Evolutionary conservation across 2,888 invertebrate genomes (phyloP), one percentile per base, ranked within the genome.

Genomic region (Drosophila siamana): DNA sequence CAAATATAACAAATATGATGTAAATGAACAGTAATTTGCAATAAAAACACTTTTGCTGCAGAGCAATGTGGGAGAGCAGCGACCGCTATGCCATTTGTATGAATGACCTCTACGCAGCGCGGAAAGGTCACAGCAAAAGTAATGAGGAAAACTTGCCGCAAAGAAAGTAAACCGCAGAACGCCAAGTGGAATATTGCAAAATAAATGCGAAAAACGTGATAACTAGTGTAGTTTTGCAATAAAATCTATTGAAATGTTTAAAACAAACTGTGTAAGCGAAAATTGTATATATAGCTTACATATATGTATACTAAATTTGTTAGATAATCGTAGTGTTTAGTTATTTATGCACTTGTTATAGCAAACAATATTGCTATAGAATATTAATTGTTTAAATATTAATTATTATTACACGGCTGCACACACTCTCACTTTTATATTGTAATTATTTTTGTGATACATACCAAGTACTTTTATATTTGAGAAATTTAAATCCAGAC

Each of bases 101-200:
- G 70, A 59, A 86, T 87, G 90, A 90, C 90, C 90, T 90, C 90
- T 90, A 89, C 73, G 69, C 48, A 55, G 61, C 63, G 54, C 59
- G 47, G 84, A 80, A 90, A 90, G 90, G 90, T 90, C 89, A 88
- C 52, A 78, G 64, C 51, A 11, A 75, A 68, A 51, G 46, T 68
- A 70, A 76, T 71, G 44, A 48, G 38, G 55, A 51, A 60, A 51
- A 38, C 28, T 36, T 60, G 48, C 68, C 69, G 70, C 47, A 74
- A 57, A 68, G 63, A 8, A 33, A 11, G 59, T 15, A 41, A 65
- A 64, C 0, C 24, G 4, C 36, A 55, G 44, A n/a, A 40, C 46
- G 26, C 38, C 22, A 43, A 46, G 15, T 50, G 33, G 15, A 52
- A 60, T 62, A 67, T 30, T 68, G 4, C 4, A 4, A 19, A 33